These are phyloP conservation scores for Parus major DNA, from an alignment of 2,113 vertebrate genomes.

Conservation along the genomic window DNA sequence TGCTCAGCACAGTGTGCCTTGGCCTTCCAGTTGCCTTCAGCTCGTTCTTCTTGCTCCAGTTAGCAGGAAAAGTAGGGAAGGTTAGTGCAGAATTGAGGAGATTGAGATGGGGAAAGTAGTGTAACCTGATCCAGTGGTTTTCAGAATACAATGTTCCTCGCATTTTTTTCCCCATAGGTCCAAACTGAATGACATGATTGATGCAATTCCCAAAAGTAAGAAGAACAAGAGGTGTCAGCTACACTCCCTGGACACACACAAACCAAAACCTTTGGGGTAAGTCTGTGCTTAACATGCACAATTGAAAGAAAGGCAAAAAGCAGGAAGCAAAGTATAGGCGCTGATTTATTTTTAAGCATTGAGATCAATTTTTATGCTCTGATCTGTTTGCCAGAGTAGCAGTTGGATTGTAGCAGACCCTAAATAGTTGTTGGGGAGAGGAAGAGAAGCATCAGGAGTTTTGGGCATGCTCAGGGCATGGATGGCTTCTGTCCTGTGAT, in stretches of 20 bases:
- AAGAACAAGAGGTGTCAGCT: conserved; percentile 98
- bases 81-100: neutral
- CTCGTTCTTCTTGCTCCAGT: neutral
- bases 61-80: neutral
- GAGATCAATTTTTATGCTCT: neutral
- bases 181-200: conserved; percentile 94
- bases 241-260: conserved; percentile 97
- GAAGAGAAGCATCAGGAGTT: neutral
- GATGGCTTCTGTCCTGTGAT: neutral
- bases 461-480: neutral
- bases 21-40: conserved; percentile 8
- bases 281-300: conserved; percentile 4
- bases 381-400: neutral
- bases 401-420: neutral
- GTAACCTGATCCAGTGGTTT: neutral
- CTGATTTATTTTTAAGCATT: neutral
- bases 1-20: conserved; percentile 7
- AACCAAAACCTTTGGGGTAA: conserved; percentile 97
- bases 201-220: conserved; percentile 98
- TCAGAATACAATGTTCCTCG: neutral
- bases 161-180: conserved; percentile 73
- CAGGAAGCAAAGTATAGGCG: neutral
- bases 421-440: neutral
- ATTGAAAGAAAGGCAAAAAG: neutral
- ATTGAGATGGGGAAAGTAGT: neutral